These are phyloP conservation scores for Ormia ochracea DNA, from an alignment of 2,888 invertebrate genomes.

Conservation along the genomic window DNA sequence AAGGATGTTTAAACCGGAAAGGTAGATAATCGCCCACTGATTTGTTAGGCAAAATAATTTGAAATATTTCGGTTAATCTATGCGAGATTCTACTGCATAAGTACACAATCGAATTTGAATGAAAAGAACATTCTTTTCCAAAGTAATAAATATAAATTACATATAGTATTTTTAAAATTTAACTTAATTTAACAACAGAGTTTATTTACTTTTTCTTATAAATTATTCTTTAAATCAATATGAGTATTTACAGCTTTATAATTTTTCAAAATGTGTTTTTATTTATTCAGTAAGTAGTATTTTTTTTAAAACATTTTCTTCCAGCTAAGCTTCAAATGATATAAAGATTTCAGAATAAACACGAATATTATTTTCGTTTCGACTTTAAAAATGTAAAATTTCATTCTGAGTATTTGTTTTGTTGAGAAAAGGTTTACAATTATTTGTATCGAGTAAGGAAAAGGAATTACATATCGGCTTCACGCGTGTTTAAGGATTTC, in stretches of 20 bases:
- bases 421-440: conserved; percentile 12
- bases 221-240: neutral
- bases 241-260: neutral
- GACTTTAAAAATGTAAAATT: conserved; percentile 29
- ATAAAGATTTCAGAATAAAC: conserved; percentile 26
- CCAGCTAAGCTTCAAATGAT: conserved; percentile 52
- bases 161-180: neutral
- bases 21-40: too few relatives aligned
- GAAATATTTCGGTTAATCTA: too few relatives aligned
- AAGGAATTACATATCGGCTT: conserved; percentile 36
- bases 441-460: conserved; percentile 15
- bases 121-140: too few relatives aligned
- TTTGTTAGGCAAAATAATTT: too few relatives aligned
- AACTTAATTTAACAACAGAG: neutral
- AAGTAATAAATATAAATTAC: too few relatives aligned
- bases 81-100: too few relatives aligned
- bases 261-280: neutral
- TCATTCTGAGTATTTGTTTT: conserved; percentile 4
- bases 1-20: too few relatives aligned
- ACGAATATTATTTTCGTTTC: neutral
- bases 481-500: conserved; percentile 21
- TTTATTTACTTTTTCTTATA: neutral
- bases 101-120: too few relatives aligned
- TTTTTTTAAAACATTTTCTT: neutral
- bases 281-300: neutral